Base-by-base conservation (phyloP, 2,797 vertebrate genomes). In the Poeciliopsis turneri region DNA sequence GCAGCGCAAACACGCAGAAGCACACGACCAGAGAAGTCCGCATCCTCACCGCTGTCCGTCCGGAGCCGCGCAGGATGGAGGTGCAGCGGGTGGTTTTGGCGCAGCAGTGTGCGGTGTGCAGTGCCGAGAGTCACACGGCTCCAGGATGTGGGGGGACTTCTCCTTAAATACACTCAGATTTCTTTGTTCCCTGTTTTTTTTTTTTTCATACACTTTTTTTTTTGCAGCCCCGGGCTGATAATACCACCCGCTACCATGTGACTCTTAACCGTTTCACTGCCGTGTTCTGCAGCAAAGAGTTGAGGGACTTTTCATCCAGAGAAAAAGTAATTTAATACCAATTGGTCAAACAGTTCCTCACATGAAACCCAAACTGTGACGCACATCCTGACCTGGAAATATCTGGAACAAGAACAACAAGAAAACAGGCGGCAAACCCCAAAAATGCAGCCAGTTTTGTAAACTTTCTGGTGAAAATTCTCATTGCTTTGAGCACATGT, bases 91-190 rank as follows among this genome's bases (percentile, higher is more conserved):
- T 15, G 73, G 5, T 70, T 28, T 20, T 66, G 79, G 79, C 80
- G 81, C 84, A 82, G 79, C 77, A 18, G 78, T 30, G 84, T 79
- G 82, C 82, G 72, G 84, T n/a, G 80, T 76, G 79, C 74, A 81
- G 55, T 49, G 72, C 81, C 70, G 72, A 74, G 77, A 83, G 80
- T 78, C 81, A 75, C 84, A 78, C 79, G 78, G 83, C 89, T 86
- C 72, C 80, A 13, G 84, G 76, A 78, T 77, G 83, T 39, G 59
- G 71, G 39, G 69, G 71, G 75, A 47, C 88, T 75, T 79, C 90
- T 84, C 85, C 83, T 93, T 95, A 94, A 93, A 95, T 92, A 91
- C 70, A 89, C 92, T 91, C 84, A 78, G 87, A 91, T 92, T 91
- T 92, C 94, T 93, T 93, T 94, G 92, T 95, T 92, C 89, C 82